These are phyloP conservation scores for Ramazzottius varieornatus DNA, from an alignment of 2,888 invertebrate genomes.

Conservation along the genomic window DNA sequence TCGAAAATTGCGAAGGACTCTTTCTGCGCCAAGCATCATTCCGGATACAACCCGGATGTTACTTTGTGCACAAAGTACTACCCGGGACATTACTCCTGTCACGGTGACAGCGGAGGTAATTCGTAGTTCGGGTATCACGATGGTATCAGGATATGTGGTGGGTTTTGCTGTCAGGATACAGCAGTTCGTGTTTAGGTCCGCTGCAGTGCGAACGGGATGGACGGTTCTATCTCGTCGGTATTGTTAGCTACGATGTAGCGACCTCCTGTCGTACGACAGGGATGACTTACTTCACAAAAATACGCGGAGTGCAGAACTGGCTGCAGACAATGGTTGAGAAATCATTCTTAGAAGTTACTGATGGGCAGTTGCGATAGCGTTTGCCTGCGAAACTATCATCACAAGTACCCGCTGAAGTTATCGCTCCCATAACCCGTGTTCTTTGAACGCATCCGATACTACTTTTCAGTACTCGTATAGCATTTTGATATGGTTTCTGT, in stretches of 20 bases:
- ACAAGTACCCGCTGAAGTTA: too few species aligned
- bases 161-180: too few species aligned
- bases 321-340: background rate
- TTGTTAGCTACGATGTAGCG: conserved; percentile 1
- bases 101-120: background rate
- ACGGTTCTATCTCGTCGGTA: background rate
- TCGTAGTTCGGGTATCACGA: too few species aligned
- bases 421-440: too few species aligned
- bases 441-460: too few species aligned
- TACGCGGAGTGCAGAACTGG: background rate
- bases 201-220: conserved; percentile 2
- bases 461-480: too few species aligned
- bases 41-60: background rate
- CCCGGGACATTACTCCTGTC: background rate
- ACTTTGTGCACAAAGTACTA: background rate
- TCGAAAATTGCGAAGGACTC: background rate
- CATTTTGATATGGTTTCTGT: too few species aligned
- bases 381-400: too few species aligned
- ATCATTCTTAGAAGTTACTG: background rate
- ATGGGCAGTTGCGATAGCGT: too few species aligned
- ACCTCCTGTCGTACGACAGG: background rate
- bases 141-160: too few species aligned
- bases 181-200: too few species aligned
- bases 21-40: background rate
- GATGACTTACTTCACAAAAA: background rate